Evolutionary conservation across 2,113 vertebrate genomes (phyloP).

Genomic region (Bucco capensis): DNA sequence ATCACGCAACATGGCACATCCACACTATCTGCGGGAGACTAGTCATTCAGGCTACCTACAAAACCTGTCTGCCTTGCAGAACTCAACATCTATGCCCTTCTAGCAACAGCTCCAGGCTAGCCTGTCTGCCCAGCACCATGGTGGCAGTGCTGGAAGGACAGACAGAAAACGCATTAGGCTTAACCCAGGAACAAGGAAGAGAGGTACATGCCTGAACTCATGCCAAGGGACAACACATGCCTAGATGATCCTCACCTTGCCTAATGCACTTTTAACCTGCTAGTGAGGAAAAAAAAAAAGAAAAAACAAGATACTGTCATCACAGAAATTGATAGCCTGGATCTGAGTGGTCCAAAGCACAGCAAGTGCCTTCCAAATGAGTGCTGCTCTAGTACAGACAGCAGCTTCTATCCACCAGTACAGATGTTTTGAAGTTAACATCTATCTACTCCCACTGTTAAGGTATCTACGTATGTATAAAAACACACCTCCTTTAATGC

Average conservation of each 20-base stretch:
- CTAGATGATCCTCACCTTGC: not conserved
- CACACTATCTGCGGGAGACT: not conserved
- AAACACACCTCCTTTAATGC: not conserved
- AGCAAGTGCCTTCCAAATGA: not conserved
- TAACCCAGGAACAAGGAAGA: rapidly evolving
- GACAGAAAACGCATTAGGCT: rapidly evolving
- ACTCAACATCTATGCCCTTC: not conserved
- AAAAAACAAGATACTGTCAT: not conserved
- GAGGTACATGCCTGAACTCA: not conserved
- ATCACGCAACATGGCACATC: not conserved
- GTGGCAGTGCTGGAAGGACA: not conserved
- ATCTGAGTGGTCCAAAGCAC: not conserved
- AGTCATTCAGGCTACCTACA: not conserved
- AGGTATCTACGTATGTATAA: not conserved
- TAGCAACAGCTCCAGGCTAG: conserved; percentile 44
- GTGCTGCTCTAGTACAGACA: not conserved
- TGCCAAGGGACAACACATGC: not conserved
- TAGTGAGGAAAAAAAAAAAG: not conserved
- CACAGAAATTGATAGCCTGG: not conserved
- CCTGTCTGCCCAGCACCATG: not conserved
- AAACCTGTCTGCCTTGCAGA: conserved; percentile 51
- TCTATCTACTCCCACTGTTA: not conserved
- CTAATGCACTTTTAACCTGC: not conserved
- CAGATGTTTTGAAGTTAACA: not conserved
- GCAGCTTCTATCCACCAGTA: not conserved